Evolutionary conservation across 2,113 vertebrate species (phyloP), one percentile per base, ranked within the genome.

Genomic region (Tympanuchus pallidicinctus): DNA sequence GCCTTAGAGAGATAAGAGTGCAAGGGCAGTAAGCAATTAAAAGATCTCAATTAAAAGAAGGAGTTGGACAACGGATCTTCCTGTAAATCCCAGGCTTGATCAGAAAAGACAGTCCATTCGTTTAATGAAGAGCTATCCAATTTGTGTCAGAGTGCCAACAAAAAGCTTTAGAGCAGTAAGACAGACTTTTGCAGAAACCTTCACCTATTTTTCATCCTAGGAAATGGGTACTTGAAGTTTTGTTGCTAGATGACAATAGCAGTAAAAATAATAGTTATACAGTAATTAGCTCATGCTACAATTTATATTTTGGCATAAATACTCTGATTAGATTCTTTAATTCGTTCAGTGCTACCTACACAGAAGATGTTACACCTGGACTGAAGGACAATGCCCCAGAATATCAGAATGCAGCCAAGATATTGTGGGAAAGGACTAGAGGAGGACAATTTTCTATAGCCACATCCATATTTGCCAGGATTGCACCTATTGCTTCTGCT

Each of bases 141-240:
- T 89, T 93, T 92, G 45, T 0, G 0, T 75, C 59, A 82, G 4
- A 63, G 43, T 47, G 40, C 77, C 47, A 60, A 52, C 28, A 75
- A 78, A 92, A 78, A 75, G 73, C 74, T 74, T 91, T 42, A 14
- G 28, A 91, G 59, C 77, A 84, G 45, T 6, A 89, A 84, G 73
- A 75, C 28, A 60, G 76, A 2, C 82, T 61, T 43, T 60, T 76
- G 36, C 59, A 79, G 75, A 87, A 91, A 63, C n/a, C 30, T 64
- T 52, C 8, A 48, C 18, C 27, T 75, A 17, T 61, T 84, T 82
- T 90, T 94, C 70, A 92, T 10, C 6, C 52, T 36, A 8, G 6
- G 40, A 91, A 85, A 20, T 10, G 6, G 32, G 16, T 72, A 76
- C 57, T 76, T 73, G 60, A 6, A 57, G 8, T 24, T 91, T 69